Conservation (phyloP, 1,140 invertebrate species). For the Drepana arcuata region DNA sequence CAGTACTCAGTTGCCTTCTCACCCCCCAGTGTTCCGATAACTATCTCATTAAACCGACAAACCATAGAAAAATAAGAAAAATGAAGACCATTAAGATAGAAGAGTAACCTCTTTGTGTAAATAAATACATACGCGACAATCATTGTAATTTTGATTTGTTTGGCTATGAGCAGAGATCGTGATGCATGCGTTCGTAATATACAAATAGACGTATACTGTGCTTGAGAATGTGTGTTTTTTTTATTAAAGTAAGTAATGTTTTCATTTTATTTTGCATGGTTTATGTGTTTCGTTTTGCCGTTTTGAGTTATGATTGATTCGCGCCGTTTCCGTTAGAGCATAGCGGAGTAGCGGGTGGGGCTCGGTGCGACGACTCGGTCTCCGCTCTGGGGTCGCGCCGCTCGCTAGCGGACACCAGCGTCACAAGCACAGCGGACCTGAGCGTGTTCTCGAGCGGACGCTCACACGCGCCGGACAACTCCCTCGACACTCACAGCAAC, state of each 20-base stretch:
- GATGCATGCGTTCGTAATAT: conserved; percentile 51
- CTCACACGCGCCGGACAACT: conserved; percentile 81
- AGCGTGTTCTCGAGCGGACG: conserved; percentile 85
- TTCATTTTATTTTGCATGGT: conserved; percentile 13
- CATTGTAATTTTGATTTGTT: conserved; percentile 15
- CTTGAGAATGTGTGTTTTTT: conserved; percentile 32
- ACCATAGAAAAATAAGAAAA: conserved; percentile 11
- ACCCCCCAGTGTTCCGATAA: conserved; percentile 5
- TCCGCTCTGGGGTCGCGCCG: conserved; percentile 76
- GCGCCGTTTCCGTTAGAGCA: too few relatives aligned
- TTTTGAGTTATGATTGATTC: too few relatives aligned
- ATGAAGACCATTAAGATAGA: too few relatives aligned
- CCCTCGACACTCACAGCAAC: conserved; percentile 82
- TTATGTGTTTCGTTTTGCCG: conserved; percentile 5
- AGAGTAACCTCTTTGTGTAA: too few relatives aligned
- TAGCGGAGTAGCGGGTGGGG: conserved; percentile 44
- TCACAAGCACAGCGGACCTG: conserved; percentile 86
- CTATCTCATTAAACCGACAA: conserved; percentile 22
- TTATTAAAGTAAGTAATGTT: conserved; percentile 27
- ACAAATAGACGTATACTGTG: conserved; percentile 26
- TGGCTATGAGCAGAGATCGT: conserved; percentile 53
- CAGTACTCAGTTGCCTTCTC: conserved; percentile 7
- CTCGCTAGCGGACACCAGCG: conserved; percentile 86
- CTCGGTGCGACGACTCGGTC: conserved; percentile 57
- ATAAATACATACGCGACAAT: too few relatives aligned